Evolutionary conservation across 2,888 invertebrate genomes (phyloP).

Genomic region (Melipona beecheii): DNA sequence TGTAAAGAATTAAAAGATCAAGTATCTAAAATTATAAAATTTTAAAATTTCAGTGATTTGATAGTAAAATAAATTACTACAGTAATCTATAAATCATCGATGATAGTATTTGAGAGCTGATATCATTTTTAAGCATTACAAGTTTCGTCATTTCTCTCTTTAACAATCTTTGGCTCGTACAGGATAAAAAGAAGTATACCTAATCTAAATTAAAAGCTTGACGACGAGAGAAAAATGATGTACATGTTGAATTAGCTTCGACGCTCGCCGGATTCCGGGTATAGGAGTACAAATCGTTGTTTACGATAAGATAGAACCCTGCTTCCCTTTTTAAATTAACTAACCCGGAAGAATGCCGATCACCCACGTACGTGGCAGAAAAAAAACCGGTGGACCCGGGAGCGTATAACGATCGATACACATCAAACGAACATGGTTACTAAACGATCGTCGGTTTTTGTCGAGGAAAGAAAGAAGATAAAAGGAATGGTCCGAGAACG

Average conservation of each 20-base stretch:
- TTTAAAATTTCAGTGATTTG: too few species aligned
- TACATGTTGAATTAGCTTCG: background rate
- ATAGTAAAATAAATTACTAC: too few species aligned
- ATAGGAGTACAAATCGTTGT: constrained; percentile 44
- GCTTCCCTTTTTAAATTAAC: constrained; percentile 61
- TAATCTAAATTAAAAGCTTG: background rate
- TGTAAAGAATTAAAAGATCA: too few species aligned
- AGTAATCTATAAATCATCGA: too few species aligned
- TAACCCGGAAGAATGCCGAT: constrained; percentile 57
- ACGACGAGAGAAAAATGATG: background rate
- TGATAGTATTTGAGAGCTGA: too few species aligned
- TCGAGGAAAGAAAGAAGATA: background rate
- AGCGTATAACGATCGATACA: constrained; percentile 46
- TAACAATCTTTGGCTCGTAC: background rate
- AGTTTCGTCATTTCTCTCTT: too few species aligned
- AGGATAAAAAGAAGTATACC: background rate
- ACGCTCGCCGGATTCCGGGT: constrained; percentile 38
- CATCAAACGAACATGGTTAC: constrained; percentile 31
- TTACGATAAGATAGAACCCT: constrained; percentile 48
- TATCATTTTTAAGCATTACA: too few species aligned
- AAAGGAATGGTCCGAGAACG: constrained; percentile 12
- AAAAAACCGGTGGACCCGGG: constrained; percentile 10
- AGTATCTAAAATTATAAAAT: too few species aligned
- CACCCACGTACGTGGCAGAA: constrained; percentile 45
- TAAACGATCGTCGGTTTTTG: constrained; percentile 29